Conservation (phyloP, 2,888 invertebrate genomes). For the Serrognathus titanus region DNA sequence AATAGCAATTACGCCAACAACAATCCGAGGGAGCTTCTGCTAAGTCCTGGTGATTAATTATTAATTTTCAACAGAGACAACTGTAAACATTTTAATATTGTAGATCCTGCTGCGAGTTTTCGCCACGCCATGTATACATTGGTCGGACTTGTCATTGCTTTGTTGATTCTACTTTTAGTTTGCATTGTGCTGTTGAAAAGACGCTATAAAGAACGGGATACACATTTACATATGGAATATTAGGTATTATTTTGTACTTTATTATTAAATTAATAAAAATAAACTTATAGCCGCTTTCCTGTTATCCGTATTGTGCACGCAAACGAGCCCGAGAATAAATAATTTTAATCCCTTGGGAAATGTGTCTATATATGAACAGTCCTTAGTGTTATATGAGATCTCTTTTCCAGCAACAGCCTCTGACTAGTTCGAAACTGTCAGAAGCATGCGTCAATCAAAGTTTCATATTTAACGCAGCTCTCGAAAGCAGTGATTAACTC, state of each 20-base stretch:
- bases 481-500: too few relatives aligned
- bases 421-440: too few relatives aligned
- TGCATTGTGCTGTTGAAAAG: slow-evolving; percentile 54
- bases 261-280: background rate
- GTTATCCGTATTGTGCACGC: too few relatives aligned
- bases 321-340: too few relatives aligned
- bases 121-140: slow-evolving; percentile 62
- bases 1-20: slow-evolving; percentile 26
- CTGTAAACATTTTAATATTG: slow-evolving; percentile 18
- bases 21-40: slow-evolving; percentile 34
- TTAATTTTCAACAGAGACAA: background rate
- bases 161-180: slow-evolving; percentile 52
- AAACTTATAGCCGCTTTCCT: background rate
- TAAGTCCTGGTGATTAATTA: slow-evolving; percentile 32
- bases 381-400: too few relatives aligned
- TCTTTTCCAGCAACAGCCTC: too few relatives aligned
- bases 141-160: slow-evolving; percentile 53
- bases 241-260: slow-evolving; percentile 11
- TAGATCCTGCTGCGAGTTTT: slow-evolving; percentile 50
- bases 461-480: too few relatives aligned
- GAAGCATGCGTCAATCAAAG: too few relatives aligned
- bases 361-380: too few relatives aligned
- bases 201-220: slow-evolving; percentile 42
- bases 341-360: too few relatives aligned
- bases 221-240: slow-evolving; percentile 36